Base-by-base conservation (phyloP, 2,888 invertebrate species). In the Pachydiplax longipennis region DNA sequence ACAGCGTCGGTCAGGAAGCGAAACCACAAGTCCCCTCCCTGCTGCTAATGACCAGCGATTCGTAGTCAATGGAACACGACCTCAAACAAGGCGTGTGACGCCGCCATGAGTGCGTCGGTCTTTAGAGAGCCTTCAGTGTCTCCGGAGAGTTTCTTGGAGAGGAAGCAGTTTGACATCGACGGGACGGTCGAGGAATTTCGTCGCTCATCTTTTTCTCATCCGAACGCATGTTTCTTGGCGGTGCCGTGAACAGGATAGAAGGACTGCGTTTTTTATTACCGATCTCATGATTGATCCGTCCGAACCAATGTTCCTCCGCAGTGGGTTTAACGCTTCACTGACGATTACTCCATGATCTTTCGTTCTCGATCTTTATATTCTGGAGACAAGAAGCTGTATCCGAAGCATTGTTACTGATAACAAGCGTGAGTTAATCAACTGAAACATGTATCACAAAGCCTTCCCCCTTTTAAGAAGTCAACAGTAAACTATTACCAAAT, bases 51-150 rank as follows among this genome's bases (percentile, higher is more conserved):
- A 61, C 61, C 87, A 35, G 37, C 37, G 87, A 87, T 37, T 65
- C 87, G 61, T 22, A 87, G 87, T 65, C 65, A 65, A 65, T 65
- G 40, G 87, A 87, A 65, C 61, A 87, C 37, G 87, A 48, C 37
- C 37, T 61, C 65, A 87, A 87, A 61, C 87, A 61, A 87, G 61
- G 87, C 87, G 37, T 58, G 87, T 61, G 87, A 87, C 87, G 61
- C 31, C 61, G 87, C 58, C 87, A 22, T n/a, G 87, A 37, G 61
- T n/a, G 22, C 87, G 25, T 83, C 25, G 25, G 73, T 31, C 10
- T 73, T 31, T 18, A 18, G 73, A 31, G 73, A 2, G 15, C 25
- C 31, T 31, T 73, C 13, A 6, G 31, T 25, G 25, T 25, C 12
- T 31, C 25, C 25, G 73, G 65, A 25, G 65, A n/a, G 65, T 2